phyloP scores from a whole-genome alignment of 2,888 invertebrate species.

The Drosophila greeni region DNA sequence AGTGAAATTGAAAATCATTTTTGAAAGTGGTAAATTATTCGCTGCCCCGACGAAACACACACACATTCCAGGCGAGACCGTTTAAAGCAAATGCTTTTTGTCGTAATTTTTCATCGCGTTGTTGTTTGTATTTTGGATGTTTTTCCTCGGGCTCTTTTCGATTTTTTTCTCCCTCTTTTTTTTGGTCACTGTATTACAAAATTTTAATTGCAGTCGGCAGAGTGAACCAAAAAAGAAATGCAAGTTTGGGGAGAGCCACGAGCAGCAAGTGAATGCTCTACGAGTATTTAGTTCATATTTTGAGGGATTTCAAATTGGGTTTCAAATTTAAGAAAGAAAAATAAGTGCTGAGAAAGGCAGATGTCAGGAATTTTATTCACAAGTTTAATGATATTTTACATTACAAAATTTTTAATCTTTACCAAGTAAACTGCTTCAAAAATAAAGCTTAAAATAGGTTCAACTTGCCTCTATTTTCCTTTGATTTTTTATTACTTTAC shows the following conservation, averaged over 20 bases:
- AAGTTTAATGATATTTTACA: too few relatives aligned
- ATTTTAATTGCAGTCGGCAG: conserved; percentile 62
- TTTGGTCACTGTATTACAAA: conserved; percentile 63
- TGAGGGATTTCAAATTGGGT: too few relatives aligned
- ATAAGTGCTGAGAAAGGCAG: neutral
- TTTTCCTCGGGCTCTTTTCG: conserved; percentile 30
- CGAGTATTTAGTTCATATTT: neutral
- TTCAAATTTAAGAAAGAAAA: neutral
- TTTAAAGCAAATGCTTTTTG: conserved; percentile 60
- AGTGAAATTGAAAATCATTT: conserved; percentile 70
- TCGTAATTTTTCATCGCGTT: conserved; percentile 50
- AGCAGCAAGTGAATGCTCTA: conserved; percentile 32
- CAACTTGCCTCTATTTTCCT: neutral
- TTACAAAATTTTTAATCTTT: too few relatives aligned
- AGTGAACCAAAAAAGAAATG: conserved; percentile 38
- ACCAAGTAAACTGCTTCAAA: neutral
- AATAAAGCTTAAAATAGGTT: too few relatives aligned
- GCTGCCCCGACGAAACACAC: conserved; percentile 44
- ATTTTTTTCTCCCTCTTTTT: conserved; percentile 21
- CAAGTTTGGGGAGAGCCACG: conserved; percentile 15
- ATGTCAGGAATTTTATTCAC: too few relatives aligned
- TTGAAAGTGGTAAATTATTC: conserved; percentile 71
- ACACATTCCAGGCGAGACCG: conserved; percentile 62
- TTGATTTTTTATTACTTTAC: neutral
- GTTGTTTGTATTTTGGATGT: conserved; percentile 21